Base-by-base conservation (phyloP, 2,797 vertebrate species). In the Hylomyscus alleni region DNA sequence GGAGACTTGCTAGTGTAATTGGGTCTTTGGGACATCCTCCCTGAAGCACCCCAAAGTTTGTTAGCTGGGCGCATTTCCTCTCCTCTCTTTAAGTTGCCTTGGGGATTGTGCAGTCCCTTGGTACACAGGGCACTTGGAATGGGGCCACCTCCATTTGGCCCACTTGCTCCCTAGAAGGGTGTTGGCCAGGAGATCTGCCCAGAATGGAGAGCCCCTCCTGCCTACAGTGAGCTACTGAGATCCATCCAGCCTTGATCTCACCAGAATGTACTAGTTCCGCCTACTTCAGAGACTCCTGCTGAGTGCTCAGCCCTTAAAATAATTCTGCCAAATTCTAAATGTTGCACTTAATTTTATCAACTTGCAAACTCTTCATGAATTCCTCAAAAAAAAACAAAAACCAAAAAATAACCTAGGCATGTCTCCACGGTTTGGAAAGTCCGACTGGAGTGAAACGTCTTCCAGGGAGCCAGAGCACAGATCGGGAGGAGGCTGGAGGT, bases 11-110 rank as follows among this genome's bases (percentile, higher is more conserved):
- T 37, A 72, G 69, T 62, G 13, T 97, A 97, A 97, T 97, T 97
- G 90, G 95, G 80, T 98, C 96, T 97, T 97, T 90, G 97, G 91
- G 96, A 97, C 95, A 93, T 81, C 92, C 90, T 97, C 97, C 96
- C 97, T 94, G 56, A 97, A 96, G 97, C 62, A 76, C 34, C 88
- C 80, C 77, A 83, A 93, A 94, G 85, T 96, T 92, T 96, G 92
- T 89, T 93, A 88, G 8, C 65, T 84, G 85, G 94, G 90, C 1
- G 3, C 78, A 54, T 82, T 96, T 85, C 72, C 54, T 69, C 44
- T 86, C 54, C 40, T 93, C 54, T 29, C 73, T 90, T 54, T 92
- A 85, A 86, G 91, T 83, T 62, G 67, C 88, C 60, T 58, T 65
- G 62, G 92, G 91, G 78, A 90, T 93, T n/a, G 4, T 0, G 0